phyloP scores from a whole-genome alignment of 2,113 vertebrate species.

The Epinephelus moara region DNA sequence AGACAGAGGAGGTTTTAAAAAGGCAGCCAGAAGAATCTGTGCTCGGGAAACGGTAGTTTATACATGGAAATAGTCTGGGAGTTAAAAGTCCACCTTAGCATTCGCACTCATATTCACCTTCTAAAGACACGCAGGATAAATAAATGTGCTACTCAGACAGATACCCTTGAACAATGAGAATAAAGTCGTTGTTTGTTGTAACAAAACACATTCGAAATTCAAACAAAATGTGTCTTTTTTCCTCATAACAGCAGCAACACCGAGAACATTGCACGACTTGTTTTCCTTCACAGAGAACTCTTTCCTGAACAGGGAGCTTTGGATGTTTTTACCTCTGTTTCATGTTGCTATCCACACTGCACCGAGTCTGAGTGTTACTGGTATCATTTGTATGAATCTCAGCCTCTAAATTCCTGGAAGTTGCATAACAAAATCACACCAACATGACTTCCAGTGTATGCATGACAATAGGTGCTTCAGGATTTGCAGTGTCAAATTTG shows the following conservation, averaged over 20 bases:
- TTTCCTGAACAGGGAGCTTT: neutral
- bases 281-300: neutral
- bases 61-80: conserved; percentile 6
- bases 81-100: conserved; percentile 24
- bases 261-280: neutral
- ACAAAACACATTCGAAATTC: neutral
- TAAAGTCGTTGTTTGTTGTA: neutral
- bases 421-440: neutral
- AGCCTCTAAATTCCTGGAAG: neutral
- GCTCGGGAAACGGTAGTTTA: conserved; percentile 11
- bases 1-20: conserved; percentile 46
- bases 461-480: neutral
- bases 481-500: too few relatives aligned
- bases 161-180: conserved; percentile 17
- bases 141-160: conserved; percentile 2
- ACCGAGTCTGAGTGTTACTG: neutral
- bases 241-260: neutral
- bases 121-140: neutral
- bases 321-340: neutral
- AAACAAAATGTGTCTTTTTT: neutral
- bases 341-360: neutral
- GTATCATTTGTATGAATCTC: neutral
- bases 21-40: conserved; percentile 29
- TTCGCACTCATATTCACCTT: conserved; percentile 20
- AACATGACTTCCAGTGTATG: neutral